Evolutionary conservation across 2,888 invertebrate species (phyloP).

Genomic region (Punctoribates punctum): DNA sequence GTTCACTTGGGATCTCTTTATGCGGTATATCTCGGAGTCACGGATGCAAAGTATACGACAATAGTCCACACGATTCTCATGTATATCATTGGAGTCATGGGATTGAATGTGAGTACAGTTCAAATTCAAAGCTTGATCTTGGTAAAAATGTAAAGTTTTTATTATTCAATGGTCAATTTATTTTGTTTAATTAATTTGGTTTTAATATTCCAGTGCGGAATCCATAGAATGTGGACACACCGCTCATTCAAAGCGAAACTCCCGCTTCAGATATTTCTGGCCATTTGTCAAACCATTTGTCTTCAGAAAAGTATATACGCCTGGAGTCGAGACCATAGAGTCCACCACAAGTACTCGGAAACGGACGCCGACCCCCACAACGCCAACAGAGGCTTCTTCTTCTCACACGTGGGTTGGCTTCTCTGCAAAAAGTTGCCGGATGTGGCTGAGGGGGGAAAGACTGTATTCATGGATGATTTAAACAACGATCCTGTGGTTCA

Average conservation of each 20-base stretch:
- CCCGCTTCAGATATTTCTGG: constrained; percentile 51
- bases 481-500: constrained; percentile 44
- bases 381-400: constrained; percentile 46
- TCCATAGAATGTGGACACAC: constrained; percentile 58
- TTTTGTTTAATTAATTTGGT: no score
- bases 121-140: no score
- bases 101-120: no score
- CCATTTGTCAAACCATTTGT: constrained; percentile 54
- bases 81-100: no score
- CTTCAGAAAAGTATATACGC: constrained; percentile 51
- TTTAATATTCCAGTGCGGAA: no score
- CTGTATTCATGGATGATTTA: constrained; percentile 44
- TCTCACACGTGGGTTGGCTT: constrained; percentile 47
- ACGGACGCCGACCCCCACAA: constrained; percentile 44
- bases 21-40: no score
- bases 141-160: no score
- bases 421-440: constrained; percentile 45
- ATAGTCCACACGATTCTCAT: no score
- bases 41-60: no score
- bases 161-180: no score
- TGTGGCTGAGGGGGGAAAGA: constrained; percentile 42
- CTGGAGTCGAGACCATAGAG: constrained; percentile 46
- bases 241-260: constrained; percentile 45
- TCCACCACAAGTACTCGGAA: constrained; percentile 45
- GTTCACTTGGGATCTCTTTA: no score